Evolutionary conservation across 2,888 invertebrate genomes (phyloP).

Genomic region (Cephus runcator): DNA sequence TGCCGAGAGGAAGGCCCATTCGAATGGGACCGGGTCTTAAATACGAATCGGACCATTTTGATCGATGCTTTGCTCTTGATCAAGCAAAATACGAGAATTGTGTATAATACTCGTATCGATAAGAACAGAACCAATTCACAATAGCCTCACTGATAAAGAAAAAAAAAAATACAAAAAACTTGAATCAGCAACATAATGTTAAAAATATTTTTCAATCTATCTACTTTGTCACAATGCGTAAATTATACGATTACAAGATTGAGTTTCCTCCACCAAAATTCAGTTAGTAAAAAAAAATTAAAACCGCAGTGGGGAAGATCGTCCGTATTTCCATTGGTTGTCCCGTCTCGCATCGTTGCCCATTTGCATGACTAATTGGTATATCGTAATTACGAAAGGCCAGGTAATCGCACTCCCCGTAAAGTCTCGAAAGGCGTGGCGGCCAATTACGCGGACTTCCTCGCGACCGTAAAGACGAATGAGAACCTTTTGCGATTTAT

Average conservation of each 20-base stretch:
- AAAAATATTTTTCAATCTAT: neutral
- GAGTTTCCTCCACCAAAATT: neutral
- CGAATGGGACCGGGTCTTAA: too few relatives aligned
- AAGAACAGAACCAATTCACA: neutral
- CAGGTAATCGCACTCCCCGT: slow-evolving; percentile 4
- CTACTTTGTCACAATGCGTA: neutral
- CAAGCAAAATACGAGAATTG: neutral
- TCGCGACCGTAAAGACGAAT: neutral
- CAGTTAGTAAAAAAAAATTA: neutral
- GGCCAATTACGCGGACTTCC: neutral
- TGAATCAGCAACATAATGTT: neutral
- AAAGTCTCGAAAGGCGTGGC: slow-evolving; percentile 39
- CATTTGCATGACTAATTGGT: slow-evolving; percentile 34
- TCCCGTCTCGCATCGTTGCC: neutral
- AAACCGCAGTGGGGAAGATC: neutral
- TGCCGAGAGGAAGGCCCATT: too few relatives aligned
- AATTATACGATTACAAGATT: neutral
- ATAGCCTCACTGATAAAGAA: neutral
- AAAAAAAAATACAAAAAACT: neutral
- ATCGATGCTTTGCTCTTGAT: neutral
- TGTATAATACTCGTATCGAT: neutral
- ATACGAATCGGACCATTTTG: too few relatives aligned
- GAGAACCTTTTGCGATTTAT: neutral
- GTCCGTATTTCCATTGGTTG: neutral
- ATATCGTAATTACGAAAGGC: slow-evolving; percentile 38